Evolutionary conservation across 1,140 invertebrate species (phyloP).

Genomic region (Ceratoteleas bidentatus): DNA sequence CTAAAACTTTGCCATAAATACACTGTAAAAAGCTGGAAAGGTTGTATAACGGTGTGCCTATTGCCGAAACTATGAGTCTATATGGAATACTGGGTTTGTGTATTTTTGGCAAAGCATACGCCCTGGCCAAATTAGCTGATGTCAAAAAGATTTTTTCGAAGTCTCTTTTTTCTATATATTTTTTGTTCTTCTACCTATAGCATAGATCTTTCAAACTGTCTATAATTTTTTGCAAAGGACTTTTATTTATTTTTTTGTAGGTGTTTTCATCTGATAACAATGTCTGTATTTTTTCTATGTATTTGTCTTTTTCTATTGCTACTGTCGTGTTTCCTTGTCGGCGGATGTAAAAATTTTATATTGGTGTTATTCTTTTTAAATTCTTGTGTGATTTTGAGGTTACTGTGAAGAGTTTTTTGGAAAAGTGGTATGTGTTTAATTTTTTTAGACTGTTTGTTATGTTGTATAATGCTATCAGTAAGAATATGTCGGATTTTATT

Average conservation of each 20-base stretch:
- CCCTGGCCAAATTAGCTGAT: neutral
- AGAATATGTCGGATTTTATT: neutral
- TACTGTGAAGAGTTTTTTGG: neutral
- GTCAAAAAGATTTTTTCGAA: neutral
- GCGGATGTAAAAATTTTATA: constrained; percentile 10
- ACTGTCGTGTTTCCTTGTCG: constrained; percentile 29
- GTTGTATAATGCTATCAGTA: constrained; percentile 3
- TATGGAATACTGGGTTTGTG: constrained; percentile 63
- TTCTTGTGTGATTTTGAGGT: constrained; percentile 1
- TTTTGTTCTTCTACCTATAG: neutral
- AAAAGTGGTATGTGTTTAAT: constrained; percentile 6
- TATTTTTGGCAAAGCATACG: constrained; percentile 68
- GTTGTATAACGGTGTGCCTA: constrained; percentile 6
- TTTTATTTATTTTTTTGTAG: constrained; percentile 11
- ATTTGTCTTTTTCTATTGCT: neutral
- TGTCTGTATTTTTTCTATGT: constrained; percentile 7
- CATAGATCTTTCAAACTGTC: neutral
- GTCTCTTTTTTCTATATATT: neutral
- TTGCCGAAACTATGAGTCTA: constrained; percentile 63
- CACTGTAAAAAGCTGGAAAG: neutral
- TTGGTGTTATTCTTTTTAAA: constrained; percentile 17
- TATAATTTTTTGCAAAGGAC: no score
- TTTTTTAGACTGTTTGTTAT: neutral
- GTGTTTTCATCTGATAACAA: constrained; percentile 25
- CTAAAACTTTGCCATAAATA: neutral